phyloP scores from a whole-genome alignment of 2,113 vertebrate species.

The Heterochromis multidens region DNA sequence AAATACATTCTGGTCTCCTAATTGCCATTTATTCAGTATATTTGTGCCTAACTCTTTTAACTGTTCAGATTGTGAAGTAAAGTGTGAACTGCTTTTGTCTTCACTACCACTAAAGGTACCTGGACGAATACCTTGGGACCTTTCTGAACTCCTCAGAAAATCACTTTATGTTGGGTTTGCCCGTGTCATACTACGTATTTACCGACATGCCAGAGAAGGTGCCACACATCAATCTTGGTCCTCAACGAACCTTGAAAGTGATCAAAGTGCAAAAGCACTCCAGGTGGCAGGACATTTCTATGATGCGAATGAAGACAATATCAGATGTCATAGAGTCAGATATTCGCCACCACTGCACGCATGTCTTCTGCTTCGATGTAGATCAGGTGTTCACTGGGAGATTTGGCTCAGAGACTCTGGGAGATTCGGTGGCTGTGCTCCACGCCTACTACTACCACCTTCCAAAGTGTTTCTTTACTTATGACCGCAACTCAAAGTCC shows the following conservation, averaged over 20 bases:
- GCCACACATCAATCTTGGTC: conserved; percentile 38
- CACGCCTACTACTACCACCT: conserved; percentile 74
- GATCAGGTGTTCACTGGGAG: conserved; percentile 72
- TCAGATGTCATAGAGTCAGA: conserved; percentile 47
- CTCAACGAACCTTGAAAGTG: conserved; percentile 43
- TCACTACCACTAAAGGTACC: conserved; percentile 56
- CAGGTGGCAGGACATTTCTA: conserved; percentile 81
- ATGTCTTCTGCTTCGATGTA: conserved; percentile 78
- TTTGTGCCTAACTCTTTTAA: neutral
- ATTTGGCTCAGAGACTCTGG: conserved; percentile 77
- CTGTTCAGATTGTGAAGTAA: neutral
- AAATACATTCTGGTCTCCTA: neutral
- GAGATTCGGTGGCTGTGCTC: conserved; percentile 75
- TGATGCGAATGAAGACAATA: conserved; percentile 77
- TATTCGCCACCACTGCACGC: conserved; percentile 59
- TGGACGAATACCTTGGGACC: conserved; percentile 62
- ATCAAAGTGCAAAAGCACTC: conserved; percentile 44
- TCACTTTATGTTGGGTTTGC: conserved; percentile 77
- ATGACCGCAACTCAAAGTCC: conserved; percentile 70
- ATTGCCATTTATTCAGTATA: neutral
- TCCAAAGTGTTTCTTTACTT: conserved; percentile 56
- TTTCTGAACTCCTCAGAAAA: conserved; percentile 75
- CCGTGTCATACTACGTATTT: conserved; percentile 76
- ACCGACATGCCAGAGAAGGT: conserved; percentile 71
- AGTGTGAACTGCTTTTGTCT: neutral